Percentiles rank a stretch among this genome's conserved stretches.
Conservation (phyloP, 2,888 invertebrate genomes). For the Eupithecia exiguata region DNA sequence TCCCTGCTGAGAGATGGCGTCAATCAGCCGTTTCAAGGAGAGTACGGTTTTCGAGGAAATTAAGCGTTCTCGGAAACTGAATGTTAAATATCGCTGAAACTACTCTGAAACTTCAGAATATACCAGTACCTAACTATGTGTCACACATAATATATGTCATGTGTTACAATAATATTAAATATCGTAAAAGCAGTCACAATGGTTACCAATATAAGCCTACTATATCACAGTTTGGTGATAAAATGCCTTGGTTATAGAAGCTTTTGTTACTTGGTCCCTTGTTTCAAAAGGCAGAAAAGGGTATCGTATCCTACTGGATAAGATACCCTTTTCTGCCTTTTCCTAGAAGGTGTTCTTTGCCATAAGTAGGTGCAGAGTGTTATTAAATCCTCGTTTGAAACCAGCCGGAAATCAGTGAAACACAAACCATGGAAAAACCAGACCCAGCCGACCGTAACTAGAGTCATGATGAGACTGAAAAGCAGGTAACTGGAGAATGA, state of each 20-base stretch:
- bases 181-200: too few species aligned
- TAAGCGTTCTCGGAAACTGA: conserved; percentile 15
- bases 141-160: too few species aligned
- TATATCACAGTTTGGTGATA: too few species aligned
- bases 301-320: too few species aligned
- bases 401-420: neutral
- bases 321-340: too few species aligned
- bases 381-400: neutral
- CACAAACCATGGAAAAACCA: neutral
- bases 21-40: conserved; percentile 24
- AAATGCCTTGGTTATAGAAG: too few species aligned
- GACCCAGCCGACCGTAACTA: neutral
- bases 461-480: neutral
- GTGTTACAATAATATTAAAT: too few species aligned
- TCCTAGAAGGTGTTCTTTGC: too few species aligned
- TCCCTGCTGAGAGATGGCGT: conserved; percentile 25
- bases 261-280: too few species aligned
- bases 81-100: neutral
- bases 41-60: conserved; percentile 25
- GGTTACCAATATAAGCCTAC: too few species aligned
- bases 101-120: conserved; percentile 25
- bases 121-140: neutral
- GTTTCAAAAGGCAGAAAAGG: too few species aligned
- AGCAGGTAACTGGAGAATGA: neutral
- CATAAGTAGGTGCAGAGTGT: neutral